These are phyloP conservation scores for Hestina assimilis DNA, from an alignment of 1,140 invertebrate species.

Conservation along the genomic window DNA sequence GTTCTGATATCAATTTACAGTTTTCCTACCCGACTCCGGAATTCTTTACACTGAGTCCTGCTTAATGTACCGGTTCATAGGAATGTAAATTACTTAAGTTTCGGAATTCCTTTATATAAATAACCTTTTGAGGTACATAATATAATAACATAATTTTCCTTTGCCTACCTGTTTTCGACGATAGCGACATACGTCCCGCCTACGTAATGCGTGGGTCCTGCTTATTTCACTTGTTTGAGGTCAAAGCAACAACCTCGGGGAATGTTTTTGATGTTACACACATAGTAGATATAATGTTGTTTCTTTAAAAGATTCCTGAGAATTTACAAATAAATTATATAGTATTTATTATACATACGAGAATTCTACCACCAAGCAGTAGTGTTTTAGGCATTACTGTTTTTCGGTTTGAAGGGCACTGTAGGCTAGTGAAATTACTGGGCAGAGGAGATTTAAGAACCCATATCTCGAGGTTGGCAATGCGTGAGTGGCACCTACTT, in stretches of 20 bases:
- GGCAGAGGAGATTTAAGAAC: no score
- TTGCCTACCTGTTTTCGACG: conserved; percentile 10
- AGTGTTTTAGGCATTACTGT: no score
- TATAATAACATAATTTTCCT: conserved; percentile 10
- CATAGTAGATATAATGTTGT: not conserved
- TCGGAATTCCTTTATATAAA: not conserved
- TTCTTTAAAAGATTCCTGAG: conserved; percentile 8
- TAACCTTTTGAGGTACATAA: conserved; percentile 1
- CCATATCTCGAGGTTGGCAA: no score
- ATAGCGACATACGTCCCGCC: conserved; percentile 20
- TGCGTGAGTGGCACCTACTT: no score
- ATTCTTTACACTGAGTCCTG: no score
- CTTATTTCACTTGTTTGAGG: conserved; percentile 26
- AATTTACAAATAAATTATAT: no score
- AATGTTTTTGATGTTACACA: conserved; percentile 30
- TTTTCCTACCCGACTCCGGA: no score
- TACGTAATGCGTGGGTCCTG: conserved; percentile 16
- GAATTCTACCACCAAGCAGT: no score
- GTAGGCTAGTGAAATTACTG: no score
- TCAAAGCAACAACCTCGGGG: conserved; percentile 26
- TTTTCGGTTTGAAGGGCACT: no score
- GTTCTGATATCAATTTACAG: no score
- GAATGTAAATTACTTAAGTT: not conserved
- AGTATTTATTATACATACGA: no score
- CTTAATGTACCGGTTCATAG: not conserved